These are phyloP conservation scores for Anolis carolinensis DNA, from an alignment of 2,113 vertebrate genomes.

Conservation along the genomic window DNA sequence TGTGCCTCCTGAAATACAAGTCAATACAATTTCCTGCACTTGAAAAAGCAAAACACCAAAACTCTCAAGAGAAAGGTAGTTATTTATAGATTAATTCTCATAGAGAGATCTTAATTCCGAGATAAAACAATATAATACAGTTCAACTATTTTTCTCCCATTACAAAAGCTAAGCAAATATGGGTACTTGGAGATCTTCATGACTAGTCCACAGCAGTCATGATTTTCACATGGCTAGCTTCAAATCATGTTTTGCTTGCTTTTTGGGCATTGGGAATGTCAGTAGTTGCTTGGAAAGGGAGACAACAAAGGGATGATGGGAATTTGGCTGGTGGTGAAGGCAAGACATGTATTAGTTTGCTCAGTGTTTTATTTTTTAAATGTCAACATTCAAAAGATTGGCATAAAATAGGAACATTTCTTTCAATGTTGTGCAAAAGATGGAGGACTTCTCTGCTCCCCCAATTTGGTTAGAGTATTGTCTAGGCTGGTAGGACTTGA, in stretches of 20 bases:
- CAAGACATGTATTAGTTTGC: neutral
- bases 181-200: neutral
- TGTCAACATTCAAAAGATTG: neutral
- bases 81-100: neutral
- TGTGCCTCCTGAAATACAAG: neutral
- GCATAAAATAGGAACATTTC: neutral
- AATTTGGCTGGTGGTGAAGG: neutral
- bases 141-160: neutral
- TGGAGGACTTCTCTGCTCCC: neutral
- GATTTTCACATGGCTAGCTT: neutral
- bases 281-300: neutral
- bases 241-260: constrained; percentile 1
- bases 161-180: neutral
- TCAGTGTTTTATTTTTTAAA: neutral
- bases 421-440: neutral
- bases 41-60: neutral
- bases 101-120: neutral
- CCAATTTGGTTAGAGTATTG: neutral
- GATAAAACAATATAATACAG: neutral
- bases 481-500: neutral
- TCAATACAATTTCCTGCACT: constrained; percentile 2
- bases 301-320: neutral
- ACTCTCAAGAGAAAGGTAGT: neutral
- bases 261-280: neutral
- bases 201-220: neutral